Conservation (phyloP, 2,888 invertebrate genomes). For the Zygothrica quintamaculata region DNA sequence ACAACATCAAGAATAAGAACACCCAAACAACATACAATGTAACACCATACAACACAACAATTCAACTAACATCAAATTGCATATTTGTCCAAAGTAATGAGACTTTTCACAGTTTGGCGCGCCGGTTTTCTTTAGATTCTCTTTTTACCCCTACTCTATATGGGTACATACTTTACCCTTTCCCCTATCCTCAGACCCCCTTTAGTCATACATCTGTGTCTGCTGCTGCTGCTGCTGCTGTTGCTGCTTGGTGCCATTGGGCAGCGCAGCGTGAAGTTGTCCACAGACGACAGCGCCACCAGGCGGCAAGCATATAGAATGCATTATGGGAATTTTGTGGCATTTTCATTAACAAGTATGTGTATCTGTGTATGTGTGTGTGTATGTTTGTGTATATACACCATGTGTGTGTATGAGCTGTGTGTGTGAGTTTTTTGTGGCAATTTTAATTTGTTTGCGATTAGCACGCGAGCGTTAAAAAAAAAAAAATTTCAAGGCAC, state of each 20-base stretch:
- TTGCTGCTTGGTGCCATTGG: slow-evolving; percentile 7
- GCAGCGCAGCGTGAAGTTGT: slow-evolving; percentile 71
- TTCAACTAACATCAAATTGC: slow-evolving; percentile 68
- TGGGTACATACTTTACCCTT: background rate
- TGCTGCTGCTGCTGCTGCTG: too few species aligned
- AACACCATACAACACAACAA: slow-evolving; percentile 9
- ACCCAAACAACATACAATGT: slow-evolving; percentile 7
- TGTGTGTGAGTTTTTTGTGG: slow-evolving; percentile 46
- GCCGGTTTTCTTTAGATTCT: slow-evolving; percentile 44
- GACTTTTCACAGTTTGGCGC: slow-evolving; percentile 80
- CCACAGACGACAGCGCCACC: slow-evolving; percentile 49
- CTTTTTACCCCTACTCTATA: background rate
- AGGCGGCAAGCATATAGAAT: slow-evolving; percentile 55
- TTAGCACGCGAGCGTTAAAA: slow-evolving; percentile 68
- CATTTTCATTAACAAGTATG: slow-evolving; percentile 79
- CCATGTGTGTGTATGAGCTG: too few species aligned
- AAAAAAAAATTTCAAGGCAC: slow-evolving; percentile 45
- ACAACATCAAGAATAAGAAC: slow-evolving; percentile 13
- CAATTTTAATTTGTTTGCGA: slow-evolving; percentile 76
- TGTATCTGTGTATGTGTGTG: slow-evolving; percentile 21
- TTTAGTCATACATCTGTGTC: background rate
- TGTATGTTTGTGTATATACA: slow-evolving; percentile 13
- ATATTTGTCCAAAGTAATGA: slow-evolving; percentile 81
- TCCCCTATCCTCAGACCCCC: too few species aligned
- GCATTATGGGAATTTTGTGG: slow-evolving; percentile 81